Conservation (phyloP, 2,888 invertebrate genomes). For the Rotaria magnacalcarata region DNA sequence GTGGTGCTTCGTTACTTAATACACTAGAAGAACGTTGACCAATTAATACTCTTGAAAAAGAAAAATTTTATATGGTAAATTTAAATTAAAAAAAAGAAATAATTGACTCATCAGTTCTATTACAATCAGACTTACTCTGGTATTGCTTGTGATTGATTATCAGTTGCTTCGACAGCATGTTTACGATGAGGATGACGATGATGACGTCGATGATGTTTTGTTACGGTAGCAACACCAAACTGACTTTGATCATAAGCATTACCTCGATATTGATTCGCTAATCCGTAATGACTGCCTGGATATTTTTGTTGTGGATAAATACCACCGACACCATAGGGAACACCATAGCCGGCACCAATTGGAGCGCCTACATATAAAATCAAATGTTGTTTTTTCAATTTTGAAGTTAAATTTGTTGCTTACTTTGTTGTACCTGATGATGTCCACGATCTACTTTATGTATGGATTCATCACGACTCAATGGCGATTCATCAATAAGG, state of each 20-base stretch:
- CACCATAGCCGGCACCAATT: background rate
- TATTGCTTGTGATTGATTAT: background rate
- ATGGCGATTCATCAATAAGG: background rate
- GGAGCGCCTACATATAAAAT: background rate
- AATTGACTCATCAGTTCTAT: background rate
- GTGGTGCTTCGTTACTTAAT: background rate
- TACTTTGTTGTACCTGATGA: background rate
- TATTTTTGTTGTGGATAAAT: background rate
- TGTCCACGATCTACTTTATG: conserved; percentile 30
- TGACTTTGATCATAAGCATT: too few relatives aligned
- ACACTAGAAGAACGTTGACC: background rate
- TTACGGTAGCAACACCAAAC: too few relatives aligned
- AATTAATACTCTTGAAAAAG: background rate
- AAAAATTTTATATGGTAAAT: background rate
- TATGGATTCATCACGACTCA: conserved; percentile 24
- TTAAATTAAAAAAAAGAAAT: background rate
- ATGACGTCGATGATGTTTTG: background rate
- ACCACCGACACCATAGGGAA: background rate
- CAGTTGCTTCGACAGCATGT: background rate
- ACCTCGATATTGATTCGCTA: too few relatives aligned
- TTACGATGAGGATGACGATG: background rate
- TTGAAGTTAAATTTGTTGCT: background rate
- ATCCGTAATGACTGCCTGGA: background rate
- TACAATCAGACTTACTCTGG: background rate
- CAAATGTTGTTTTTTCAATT: background rate